Conservation (phyloP, 2,888 invertebrate species). For the Flabesymbios commensalis region DNA sequence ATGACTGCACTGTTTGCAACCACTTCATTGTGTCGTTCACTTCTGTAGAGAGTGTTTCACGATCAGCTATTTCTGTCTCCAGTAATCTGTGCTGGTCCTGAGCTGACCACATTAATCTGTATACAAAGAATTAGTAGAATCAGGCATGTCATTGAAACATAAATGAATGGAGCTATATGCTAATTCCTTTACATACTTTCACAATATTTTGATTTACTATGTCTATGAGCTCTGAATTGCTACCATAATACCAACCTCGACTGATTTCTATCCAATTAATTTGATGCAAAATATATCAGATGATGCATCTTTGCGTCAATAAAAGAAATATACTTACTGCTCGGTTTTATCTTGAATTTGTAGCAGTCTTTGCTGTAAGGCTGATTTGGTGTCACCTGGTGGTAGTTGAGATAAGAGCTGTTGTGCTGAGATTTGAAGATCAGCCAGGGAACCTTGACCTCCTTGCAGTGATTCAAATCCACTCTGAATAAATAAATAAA, state of each 20-base stretch:
- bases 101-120: conserved; percentile 43
- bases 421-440: conserved; percentile 44
- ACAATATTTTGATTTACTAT: too few relatives aligned
- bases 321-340: conserved; percentile 47
- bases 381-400: conserved; percentile 50
- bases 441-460: conserved; percentile 24
- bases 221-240: too few relatives aligned
- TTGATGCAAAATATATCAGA: too few relatives aligned
- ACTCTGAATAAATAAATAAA: neutral
- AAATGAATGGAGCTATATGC: neutral
- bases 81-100: conserved; percentile 39
- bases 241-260: too few relatives aligned
- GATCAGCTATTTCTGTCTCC: conserved; percentile 45
- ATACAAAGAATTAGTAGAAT: neutral
- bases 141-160: neutral
- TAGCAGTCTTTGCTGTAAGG: conserved; percentile 47
- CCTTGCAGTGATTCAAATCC: neutral
- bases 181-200: too few relatives aligned
- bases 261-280: too few relatives aligned
- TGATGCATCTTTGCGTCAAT: too few relatives aligned
- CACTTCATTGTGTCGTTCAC: conserved; percentile 41
- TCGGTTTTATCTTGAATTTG: conserved; percentile 46
- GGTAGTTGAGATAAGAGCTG: conserved; percentile 45
- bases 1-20: conserved; percentile 38
- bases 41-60: conserved; percentile 44